Evolutionary conservation across 2,888 invertebrate genomes (phyloP).

Genomic region (Coenonympha glycerion): DNA sequence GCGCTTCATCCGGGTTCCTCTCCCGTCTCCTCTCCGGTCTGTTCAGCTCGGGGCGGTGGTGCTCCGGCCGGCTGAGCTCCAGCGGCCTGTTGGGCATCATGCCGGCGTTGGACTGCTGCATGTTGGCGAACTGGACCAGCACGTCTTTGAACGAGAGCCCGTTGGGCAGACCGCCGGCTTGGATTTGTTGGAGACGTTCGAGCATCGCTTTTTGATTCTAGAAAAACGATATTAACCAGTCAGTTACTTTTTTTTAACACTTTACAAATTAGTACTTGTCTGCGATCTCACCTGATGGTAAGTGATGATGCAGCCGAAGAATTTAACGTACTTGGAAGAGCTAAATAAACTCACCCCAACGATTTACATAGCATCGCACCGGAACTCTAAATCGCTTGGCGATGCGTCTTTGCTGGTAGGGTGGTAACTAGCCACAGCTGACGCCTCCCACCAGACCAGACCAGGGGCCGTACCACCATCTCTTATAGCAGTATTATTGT

Average conservation of each 20-base stretch:
- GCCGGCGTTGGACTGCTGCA: conserved; percentile 59
- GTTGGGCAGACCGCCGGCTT: conserved; percentile 64
- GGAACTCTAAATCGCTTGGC: too few species aligned
- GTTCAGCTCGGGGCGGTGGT: conserved; percentile 34
- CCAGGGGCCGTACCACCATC: too few species aligned
- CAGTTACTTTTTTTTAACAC: not conserved
- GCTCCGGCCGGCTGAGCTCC: conserved; percentile 53
- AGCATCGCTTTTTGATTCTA: conserved; percentile 71
- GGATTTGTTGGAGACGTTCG: conserved; percentile 66
- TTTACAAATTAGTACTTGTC: too few species aligned
- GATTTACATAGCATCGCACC: too few species aligned
- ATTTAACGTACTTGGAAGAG: too few species aligned
- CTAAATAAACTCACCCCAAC: too few species aligned
- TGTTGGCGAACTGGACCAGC: conserved; percentile 83
- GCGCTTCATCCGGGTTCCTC: conserved; percentile 42
- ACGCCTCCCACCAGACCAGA: too few species aligned
- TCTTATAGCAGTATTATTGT: too few species aligned
- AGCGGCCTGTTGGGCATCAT: conserved; percentile 53
- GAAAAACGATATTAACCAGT: conserved; percentile 30
- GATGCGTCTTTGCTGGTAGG: too few species aligned
- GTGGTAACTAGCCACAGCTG: too few species aligned
- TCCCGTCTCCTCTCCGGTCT: conserved; percentile 47
- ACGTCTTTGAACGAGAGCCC: conserved; percentile 82
- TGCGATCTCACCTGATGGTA: too few species aligned
- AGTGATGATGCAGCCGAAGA: too few species aligned